phyloP scores from a whole-genome alignment of 2,113 vertebrate species.

The Lichenostomus cassidix region DNA sequence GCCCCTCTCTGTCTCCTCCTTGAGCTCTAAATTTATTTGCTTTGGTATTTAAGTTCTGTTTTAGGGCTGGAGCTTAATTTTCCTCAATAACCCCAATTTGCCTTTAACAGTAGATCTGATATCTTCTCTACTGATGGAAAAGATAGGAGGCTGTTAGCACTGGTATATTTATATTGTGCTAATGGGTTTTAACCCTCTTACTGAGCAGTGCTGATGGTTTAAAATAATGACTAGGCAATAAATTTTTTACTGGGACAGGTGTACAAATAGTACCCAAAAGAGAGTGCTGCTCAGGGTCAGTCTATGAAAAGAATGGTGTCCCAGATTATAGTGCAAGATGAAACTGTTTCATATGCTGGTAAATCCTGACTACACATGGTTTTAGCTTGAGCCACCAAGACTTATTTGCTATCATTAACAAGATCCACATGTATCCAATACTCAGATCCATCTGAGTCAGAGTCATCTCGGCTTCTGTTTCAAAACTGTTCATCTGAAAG shows the following conservation, averaged over 20 bases:
- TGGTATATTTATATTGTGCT: conserved; percentile 43
- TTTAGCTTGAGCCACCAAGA: neutral
- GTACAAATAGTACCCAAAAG: conserved; percentile 34
- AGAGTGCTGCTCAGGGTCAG: neutral
- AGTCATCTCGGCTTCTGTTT: neutral
- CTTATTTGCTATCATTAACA: conserved; percentile 10
- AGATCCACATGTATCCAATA: neutral
- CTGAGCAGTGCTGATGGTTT: conserved; percentile 5
- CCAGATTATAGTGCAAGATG: conserved; percentile 26
- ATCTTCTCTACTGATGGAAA: neutral
- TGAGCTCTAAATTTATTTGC: conserved; percentile 55
- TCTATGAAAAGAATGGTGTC: conserved; percentile 33
- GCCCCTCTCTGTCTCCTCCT: neutral
- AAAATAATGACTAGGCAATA: conserved; percentile 64
- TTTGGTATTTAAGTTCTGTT: conserved; percentile 27
- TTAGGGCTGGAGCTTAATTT: conserved; percentile 32
- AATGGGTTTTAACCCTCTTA: conserved; percentile 30
- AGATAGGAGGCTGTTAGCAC: conserved; percentile 15
- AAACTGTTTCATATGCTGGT: conserved; percentile 18
- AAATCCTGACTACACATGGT: neutral
- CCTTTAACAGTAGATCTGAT: neutral
- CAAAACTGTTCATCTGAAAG: neutral
- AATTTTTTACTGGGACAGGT: conserved; percentile 51
- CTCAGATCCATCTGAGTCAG: neutral
- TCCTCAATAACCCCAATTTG: conserved; percentile 33